A percentile compares a stretch with the other conserved stretches of the same genome.
These are phyloP conservation scores for Conopomorpha cramerella DNA, from an alignment of 1,140 invertebrate genomes.

Conservation along the genomic window DNA sequence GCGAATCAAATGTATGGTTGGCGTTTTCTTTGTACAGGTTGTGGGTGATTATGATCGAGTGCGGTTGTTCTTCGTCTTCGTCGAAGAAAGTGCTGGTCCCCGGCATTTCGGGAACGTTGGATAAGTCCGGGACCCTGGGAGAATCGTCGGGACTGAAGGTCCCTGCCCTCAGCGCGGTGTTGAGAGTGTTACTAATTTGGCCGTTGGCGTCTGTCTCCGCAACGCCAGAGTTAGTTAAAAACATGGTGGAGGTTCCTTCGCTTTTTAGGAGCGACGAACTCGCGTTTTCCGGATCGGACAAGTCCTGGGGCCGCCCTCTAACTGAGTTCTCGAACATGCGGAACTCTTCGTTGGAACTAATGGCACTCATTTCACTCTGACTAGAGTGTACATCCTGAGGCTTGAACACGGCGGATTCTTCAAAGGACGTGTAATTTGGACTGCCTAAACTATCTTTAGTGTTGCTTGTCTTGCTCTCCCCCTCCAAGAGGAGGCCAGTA, in stretches of 20 bases:
- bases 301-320: conserved; percentile 28
- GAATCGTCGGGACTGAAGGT: too few species aligned
- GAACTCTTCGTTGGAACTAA: conserved; percentile 30
- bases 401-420: conserved; percentile 27
- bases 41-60: conserved; percentile 48
- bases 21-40: not conserved
- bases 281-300: conserved; percentile 32
- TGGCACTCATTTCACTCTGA: conserved; percentile 25
- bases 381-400: conserved; percentile 30
- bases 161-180: too few species aligned
- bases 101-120: too few species aligned
- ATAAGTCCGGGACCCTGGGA: too few species aligned
- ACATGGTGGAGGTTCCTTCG: conserved; percentile 28
- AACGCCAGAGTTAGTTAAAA: too few species aligned
- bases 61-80: too few species aligned
- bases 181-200: too few species aligned
- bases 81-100: too few species aligned
- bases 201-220: too few species aligned
- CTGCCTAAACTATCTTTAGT: conserved; percentile 20
- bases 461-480: conserved; percentile 27
- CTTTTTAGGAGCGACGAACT: conserved; percentile 29
- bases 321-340: conserved; percentile 29
- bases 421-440: conserved; percentile 37
- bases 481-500: conserved; percentile 25
- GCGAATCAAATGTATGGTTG: conserved; percentile 1